Evolutionary conservation across 2,888 invertebrate species (phyloP).

Genomic region (Protodeltote pygarga): DNA sequence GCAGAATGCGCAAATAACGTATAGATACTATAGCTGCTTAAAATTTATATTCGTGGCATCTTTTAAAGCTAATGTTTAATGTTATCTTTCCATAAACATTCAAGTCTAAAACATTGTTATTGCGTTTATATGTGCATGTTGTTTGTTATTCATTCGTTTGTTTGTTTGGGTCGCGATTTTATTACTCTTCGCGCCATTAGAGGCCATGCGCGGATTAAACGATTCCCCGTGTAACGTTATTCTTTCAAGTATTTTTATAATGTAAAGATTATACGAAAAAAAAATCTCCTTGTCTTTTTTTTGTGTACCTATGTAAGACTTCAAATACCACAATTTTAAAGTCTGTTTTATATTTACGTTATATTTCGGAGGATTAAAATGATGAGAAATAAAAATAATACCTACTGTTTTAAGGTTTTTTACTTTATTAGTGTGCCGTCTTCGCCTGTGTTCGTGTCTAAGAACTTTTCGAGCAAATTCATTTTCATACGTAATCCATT

Average conservation of each 20-base stretch:
- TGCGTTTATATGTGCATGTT: constrained; percentile 39
- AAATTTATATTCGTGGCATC: constrained; percentile 21
- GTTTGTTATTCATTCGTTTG: constrained; percentile 47
- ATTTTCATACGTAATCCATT: constrained; percentile 52
- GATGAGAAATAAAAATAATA: too few species aligned
- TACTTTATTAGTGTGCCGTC: too few species aligned
- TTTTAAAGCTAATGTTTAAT: constrained; percentile 18
- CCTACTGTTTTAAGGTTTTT: too few species aligned
- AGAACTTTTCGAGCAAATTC: constrained; percentile 38
- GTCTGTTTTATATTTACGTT: too few species aligned
- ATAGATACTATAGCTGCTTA: constrained; percentile 1
- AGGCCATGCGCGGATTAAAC: constrained; percentile 67
- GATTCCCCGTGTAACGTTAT: constrained; percentile 48
- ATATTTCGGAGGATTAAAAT: too few species aligned
- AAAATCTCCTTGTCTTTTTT: too few species aligned
- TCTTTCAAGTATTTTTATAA: too few species aligned
- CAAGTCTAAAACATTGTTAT: constrained; percentile 31
- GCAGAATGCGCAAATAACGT: constrained; percentile 1
- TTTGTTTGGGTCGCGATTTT: constrained; percentile 49
- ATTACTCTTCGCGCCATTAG: constrained; percentile 49
- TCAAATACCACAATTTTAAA: too few species aligned
- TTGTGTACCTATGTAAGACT: too few species aligned
- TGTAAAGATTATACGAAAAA: too few species aligned
- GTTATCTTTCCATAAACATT: constrained; percentile 41
- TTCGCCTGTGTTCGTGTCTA: constrained; percentile 42